A percentile compares a stretch with the other conserved stretches of the same genome.
Conservation (phyloP, 2,797 vertebrate species). For the Mycteria americana region DNA sequence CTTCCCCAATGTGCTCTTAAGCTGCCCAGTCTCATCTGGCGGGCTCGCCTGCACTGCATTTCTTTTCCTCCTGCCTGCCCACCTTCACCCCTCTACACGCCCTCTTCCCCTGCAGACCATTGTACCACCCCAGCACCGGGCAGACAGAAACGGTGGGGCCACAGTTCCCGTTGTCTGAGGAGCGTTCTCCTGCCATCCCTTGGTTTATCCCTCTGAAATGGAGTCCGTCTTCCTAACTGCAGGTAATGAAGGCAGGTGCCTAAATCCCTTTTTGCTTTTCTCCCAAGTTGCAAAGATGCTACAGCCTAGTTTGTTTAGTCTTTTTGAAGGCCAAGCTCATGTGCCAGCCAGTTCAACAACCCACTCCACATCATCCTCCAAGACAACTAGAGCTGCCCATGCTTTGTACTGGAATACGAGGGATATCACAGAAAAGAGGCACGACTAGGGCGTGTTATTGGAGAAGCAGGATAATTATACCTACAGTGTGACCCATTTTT, state of each 20-base stretch:
- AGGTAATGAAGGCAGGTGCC: not conserved
- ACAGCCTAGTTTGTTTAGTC: not conserved
- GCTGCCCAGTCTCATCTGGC: rapidly evolving
- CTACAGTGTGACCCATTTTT: slow-evolving; percentile 41
- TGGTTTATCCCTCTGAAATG: not conserved
- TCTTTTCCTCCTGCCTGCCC: not conserved
- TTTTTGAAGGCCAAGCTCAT: not conserved
- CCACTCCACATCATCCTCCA: not conserved
- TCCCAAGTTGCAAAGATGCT: not conserved
- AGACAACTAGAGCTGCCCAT: not conserved
- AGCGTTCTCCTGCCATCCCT: not conserved
- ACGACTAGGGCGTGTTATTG: not conserved
- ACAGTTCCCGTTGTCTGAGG: not conserved
- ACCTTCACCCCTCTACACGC: not conserved
- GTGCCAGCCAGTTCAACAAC: not conserved
- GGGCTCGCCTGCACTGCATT: not conserved
- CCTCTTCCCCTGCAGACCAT: not conserved
- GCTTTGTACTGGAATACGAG: not conserved
- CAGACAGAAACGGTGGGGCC: not conserved
- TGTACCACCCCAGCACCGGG: not conserved
- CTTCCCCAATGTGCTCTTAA: not conserved
- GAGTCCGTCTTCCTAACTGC: not conserved
- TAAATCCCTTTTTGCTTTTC: not conserved
- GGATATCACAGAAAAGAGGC: not conserved
- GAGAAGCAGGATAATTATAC: slow-evolving; percentile 43